These are phyloP conservation scores for Temnothorax curvispinosus DNA, from an alignment of 1,140 invertebrate genomes.

Conservation along the genomic window DNA sequence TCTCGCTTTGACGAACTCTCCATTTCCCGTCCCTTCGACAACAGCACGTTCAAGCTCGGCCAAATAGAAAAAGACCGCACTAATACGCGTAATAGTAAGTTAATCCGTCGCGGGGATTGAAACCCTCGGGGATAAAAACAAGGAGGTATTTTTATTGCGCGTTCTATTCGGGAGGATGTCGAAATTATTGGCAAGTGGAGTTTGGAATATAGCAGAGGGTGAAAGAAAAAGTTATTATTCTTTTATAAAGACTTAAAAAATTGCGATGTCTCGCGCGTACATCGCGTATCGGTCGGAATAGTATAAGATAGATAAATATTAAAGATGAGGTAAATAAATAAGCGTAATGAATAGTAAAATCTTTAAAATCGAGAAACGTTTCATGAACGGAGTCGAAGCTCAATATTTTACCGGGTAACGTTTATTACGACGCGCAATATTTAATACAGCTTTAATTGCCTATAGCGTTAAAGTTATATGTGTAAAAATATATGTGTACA, in stretches of 20 bases:
- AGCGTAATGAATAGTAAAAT: conserved; percentile 7
- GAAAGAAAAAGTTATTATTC: not conserved
- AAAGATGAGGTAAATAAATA: not conserved
- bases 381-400: not conserved
- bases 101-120: conserved; percentile 12
- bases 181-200: not conserved
- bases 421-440: conserved; percentile 21
- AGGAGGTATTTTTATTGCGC: not conserved
- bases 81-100: conserved; percentile 21
- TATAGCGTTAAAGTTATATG: conserved; percentile 14
- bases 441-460: conserved; percentile 35
- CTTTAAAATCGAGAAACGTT: not conserved
- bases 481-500: conserved; percentile 9
- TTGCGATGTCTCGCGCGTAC: not conserved
- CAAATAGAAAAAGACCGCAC: not conserved
- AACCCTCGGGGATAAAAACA: not conserved
- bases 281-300: too few species aligned
- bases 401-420: conserved; percentile 32
- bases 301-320: too few species aligned
- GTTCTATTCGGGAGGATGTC: not conserved
- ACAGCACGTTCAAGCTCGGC: not conserved
- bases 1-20: conserved; percentile 45
- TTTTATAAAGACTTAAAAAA: not conserved
- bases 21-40: not conserved
- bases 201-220: too few species aligned